phyloP scores from a whole-genome alignment of 2,113 vertebrate species.

The Heliornis fulica region DNA sequence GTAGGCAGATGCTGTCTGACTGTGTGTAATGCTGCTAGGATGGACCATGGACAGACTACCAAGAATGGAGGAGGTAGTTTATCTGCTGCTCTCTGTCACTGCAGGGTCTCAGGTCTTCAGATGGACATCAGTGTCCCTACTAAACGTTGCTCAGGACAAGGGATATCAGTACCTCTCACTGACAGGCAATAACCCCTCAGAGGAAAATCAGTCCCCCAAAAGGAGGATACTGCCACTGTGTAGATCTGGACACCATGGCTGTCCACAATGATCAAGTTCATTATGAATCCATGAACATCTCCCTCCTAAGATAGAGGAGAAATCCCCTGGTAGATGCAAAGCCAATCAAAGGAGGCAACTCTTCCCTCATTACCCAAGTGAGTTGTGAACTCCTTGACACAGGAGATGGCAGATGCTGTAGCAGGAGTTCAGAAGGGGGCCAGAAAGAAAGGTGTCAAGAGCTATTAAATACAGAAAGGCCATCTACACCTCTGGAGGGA shows the following conservation, averaged over 20 bases:
- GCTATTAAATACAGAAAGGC: not conserved
- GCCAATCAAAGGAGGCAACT: not conserved
- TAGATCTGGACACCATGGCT: not conserved
- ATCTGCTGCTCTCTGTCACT: not conserved
- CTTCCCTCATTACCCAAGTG: not conserved
- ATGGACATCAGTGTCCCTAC: not conserved
- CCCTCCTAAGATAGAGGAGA: not conserved
- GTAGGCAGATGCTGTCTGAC: not conserved
- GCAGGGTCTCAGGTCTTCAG: not conserved
- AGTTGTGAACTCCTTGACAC: not conserved
- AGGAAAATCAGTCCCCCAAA: not conserved
- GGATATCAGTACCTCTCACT: not conserved
- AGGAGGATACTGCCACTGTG: not conserved
- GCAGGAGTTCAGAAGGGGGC: not conserved
- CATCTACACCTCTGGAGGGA: not conserved
- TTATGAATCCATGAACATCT: not conserved
- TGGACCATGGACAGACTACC: not conserved
- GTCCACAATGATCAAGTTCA: not conserved
- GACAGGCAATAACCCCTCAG: not conserved
- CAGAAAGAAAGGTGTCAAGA: not conserved
- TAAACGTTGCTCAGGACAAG: not conserved
- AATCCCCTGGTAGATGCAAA: not conserved
- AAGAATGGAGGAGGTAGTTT: not conserved
- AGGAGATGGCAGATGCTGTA: not conserved
- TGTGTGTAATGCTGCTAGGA: not conserved